These are phyloP conservation scores for Heteronetta atricapilla DNA, from an alignment of 2,113 vertebrate species.

Conservation along the genomic window DNA sequence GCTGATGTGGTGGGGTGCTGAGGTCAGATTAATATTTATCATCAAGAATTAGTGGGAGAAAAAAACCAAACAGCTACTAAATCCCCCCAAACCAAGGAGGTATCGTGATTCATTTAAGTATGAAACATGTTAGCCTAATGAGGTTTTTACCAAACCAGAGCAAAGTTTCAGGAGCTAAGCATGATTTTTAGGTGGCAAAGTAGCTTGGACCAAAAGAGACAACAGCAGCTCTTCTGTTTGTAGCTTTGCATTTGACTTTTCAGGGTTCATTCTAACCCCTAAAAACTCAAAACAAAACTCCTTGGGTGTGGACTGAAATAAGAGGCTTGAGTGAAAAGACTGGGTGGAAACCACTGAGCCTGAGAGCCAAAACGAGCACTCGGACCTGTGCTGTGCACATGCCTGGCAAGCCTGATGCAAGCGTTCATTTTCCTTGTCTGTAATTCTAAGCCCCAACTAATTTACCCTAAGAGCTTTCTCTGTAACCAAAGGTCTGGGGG, in stretches of 20 bases:
- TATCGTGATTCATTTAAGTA: not conserved
- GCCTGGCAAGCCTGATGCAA: not conserved
- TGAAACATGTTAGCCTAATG: not conserved
- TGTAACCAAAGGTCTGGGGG: not conserved
- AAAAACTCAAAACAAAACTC: constrained; percentile 15
- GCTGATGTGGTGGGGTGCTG: not conserved
- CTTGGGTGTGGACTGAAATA: not conserved
- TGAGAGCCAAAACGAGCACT: not conserved
- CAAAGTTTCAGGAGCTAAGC: not conserved
- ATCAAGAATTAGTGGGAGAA: rapidly evolving
- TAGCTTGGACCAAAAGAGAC: not conserved
- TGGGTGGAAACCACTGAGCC: constrained; percentile 2
- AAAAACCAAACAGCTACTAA: not conserved
- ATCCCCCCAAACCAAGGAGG: not conserved
- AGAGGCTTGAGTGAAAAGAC: not conserved
- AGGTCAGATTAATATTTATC: not conserved
- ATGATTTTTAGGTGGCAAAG: not conserved
- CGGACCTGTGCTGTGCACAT: not conserved
- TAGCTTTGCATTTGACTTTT: not conserved
- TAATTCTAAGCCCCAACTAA: not conserved
- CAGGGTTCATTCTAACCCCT: not conserved
- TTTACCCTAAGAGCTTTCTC: not conserved
- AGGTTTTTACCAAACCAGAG: not conserved
- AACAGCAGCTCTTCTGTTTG: not conserved
- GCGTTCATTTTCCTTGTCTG: not conserved